These are phyloP conservation scores for Lamprotornis superbus DNA, from an alignment of 2,113 vertebrate genomes.

Conservation along the genomic window DNA sequence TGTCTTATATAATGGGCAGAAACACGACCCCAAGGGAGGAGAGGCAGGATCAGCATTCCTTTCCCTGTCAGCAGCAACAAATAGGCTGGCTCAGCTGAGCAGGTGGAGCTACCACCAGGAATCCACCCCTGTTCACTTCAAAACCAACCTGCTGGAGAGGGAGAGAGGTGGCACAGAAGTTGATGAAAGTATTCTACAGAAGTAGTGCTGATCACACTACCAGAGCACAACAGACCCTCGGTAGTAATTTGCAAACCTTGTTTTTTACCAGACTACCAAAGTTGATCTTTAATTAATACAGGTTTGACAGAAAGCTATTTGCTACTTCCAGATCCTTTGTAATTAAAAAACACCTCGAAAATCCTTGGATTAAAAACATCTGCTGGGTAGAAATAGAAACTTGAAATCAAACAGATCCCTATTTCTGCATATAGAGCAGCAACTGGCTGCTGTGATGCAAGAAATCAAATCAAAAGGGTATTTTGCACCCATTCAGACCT, in stretches of 20 bases:
- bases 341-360: neutral
- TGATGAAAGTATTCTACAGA: neutral
- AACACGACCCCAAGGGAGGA: rapidly evolving
- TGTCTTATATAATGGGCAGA: neutral
- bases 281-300: neutral
- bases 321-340: neutral
- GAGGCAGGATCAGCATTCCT: neutral
- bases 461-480: neutral
- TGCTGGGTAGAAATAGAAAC: neutral
- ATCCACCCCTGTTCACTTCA: neutral
- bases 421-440: neutral
- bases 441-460: neutral
- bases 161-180: neutral
- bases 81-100: neutral
- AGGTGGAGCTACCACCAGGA: rapidly evolving
- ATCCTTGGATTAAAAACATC: neutral
- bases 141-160: neutral
- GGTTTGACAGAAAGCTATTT: neutral
- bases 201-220: neutral
- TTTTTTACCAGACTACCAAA: neutral
- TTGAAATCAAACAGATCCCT: neutral
- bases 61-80: neutral
- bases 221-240: rapidly evolving
- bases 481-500: constrained; percentile 33
- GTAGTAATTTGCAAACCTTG: neutral